Evolutionary conservation across 2,888 invertebrate genomes (phyloP), one percentile per base, ranked within the genome.

Genomic region (Epirrita christyi): DNA sequence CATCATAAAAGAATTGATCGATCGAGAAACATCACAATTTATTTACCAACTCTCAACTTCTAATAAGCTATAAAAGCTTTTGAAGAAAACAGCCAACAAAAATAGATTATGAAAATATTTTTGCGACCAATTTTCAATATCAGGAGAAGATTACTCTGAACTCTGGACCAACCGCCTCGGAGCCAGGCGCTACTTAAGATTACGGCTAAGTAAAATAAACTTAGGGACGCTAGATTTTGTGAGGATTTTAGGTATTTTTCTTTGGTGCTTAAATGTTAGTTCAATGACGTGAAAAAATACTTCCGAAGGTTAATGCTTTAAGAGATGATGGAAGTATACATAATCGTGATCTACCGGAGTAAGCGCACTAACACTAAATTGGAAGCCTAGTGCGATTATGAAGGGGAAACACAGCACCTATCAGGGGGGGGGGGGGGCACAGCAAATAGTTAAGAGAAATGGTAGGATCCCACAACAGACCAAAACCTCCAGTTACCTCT

Each of bases 51-150:
- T 56, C 49, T 50, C 21, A 57, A 59, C 57, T 63, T 63, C 60
- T 61, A 60, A 63, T 58, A 62, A 58, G 59, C 56, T 58, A 63
- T 46, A 50, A 63, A 66, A 61, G 61, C 63, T 66, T 66, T 61
- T 58, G 50, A 51, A 47, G 60, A 52, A 42, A 46, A 47, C 49
- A 32, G 42, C 47, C 14, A 45, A 59, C 52, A 61, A 62, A 56
- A 7, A 32, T 38, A 59, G 61, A 61, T 65, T 63, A 57, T 43
- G 56, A 58, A 60, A 57, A 60, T 63, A 49, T 54, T 60, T 59
- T 49, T 44, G 47, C 50, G 52, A 59, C 40, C 38, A 59, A 47
- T 59, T 47, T 47, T 43, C 55, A 59, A 57, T 60, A 52, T 32
- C 48, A 27, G 28, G 38, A 49, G 42, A 13, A 32, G 53, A 45